Percentiles rank a stretch among this genome's conserved stretches.
phyloP scores from a whole-genome alignment of 1,140 invertebrate species.

The Aricia agestis region DNA sequence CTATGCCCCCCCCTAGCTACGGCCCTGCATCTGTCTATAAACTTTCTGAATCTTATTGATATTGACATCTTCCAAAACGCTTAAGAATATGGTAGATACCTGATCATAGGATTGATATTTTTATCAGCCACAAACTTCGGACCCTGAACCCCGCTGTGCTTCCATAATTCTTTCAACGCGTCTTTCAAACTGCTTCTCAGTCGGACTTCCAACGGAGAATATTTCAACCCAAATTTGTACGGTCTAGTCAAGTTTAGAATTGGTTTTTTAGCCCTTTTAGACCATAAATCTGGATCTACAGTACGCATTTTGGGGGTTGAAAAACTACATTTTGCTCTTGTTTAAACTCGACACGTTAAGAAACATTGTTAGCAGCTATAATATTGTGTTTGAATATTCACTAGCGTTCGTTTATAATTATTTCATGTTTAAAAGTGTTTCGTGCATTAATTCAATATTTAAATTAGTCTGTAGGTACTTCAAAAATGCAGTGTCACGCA shows the following conservation, averaged over 20 bases:
- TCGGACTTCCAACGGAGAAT: slow-evolving; percentile 28
- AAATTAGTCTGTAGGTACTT: background rate
- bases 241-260: slow-evolving; percentile 14
- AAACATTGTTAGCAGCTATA: no score
- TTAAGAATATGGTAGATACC: slow-evolving; percentile 14
- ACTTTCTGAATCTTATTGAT: no score
- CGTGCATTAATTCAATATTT: background rate
- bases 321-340: background rate
- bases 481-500: background rate
- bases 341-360: background rate
- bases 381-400: background rate
- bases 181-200: slow-evolving; percentile 37
- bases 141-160: slow-evolving; percentile 27
- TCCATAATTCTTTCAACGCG: slow-evolving; percentile 33
- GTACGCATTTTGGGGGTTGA: slow-evolving; percentile 37
- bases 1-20: no score
- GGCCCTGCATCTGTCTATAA: no score
- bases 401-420: background rate
- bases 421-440: background rate
- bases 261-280: slow-evolving; percentile 15
- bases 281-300: slow-evolving; percentile 39
- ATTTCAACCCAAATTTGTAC: slow-evolving; percentile 20
- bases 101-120: background rate
- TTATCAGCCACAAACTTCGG: slow-evolving; percentile 17
- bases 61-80: no score